Evolutionary conservation across 2,888 invertebrate genomes (phyloP).

Genomic region (Steinernema scapterisci): DNA sequence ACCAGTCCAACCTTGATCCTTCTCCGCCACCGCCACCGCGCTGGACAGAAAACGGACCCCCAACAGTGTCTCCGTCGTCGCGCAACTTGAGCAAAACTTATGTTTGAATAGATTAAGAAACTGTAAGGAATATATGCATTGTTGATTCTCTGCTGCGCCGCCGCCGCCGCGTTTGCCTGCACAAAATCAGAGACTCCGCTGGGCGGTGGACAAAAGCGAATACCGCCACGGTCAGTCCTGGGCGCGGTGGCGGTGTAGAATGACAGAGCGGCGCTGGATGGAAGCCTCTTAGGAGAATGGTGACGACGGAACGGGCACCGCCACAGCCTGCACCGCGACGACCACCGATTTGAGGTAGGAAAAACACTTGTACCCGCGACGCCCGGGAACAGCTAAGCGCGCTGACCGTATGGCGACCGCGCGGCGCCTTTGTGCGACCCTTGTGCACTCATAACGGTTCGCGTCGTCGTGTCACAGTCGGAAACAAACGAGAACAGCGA

Average conservation of each 20-base stretch:
- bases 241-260: background rate
- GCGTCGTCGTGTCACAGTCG: too few species aligned
- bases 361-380: constrained; percentile 18
- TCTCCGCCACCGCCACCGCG: too few species aligned
- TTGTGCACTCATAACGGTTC: too few species aligned
- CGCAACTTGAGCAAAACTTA: background rate
- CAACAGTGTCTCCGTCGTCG: background rate
- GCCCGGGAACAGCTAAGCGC: background rate
- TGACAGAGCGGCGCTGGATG: background rate
- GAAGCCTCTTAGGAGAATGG: background rate
- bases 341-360: background rate
- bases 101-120: constrained; percentile 31
- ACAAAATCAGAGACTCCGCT: too few species aligned
- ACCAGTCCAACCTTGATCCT: too few species aligned
- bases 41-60: background rate
- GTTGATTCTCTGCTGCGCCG: too few species aligned
- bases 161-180: too few species aligned
- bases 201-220: background rate
- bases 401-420: constrained; percentile 27
- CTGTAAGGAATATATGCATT: constrained; percentile 25
- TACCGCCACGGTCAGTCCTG: background rate
- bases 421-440: background rate
- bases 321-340: constrained; percentile 10
- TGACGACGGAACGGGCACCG: background rate
- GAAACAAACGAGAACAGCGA: background rate